phyloP scores from a whole-genome alignment of 2,888 invertebrate species.

The Sepioteuthis lessoniana region DNA sequence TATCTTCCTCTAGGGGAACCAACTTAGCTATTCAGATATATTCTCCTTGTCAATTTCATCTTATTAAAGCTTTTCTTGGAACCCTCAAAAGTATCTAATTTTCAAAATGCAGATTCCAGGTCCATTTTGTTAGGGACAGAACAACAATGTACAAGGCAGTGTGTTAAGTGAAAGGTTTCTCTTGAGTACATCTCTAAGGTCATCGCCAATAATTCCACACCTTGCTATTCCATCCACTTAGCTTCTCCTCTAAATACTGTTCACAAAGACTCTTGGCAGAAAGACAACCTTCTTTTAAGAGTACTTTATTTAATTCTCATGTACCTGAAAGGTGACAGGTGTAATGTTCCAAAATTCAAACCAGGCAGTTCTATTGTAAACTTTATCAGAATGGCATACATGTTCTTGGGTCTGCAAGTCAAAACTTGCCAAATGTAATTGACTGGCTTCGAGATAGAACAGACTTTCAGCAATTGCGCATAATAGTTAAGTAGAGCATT shows the following conservation, averaged over 20 bases:
- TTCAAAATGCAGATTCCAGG: neutral
- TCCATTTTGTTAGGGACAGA: neutral
- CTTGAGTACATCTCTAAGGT: neutral
- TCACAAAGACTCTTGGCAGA: neutral
- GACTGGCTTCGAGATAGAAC: neutral
- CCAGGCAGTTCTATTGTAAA: too few species aligned
- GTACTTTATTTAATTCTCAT: neutral
- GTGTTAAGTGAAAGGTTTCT: neutral
- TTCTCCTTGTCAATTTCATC: neutral
- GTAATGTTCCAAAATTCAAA: neutral
- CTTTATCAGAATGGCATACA: neutral
- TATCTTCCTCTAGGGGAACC: neutral
- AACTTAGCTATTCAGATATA: neutral
- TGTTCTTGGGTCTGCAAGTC: neutral
- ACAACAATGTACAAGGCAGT: neutral
- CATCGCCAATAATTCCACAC: neutral
- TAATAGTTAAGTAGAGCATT: neutral
- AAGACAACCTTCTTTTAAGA: constrained; percentile 11
- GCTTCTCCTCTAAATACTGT: neutral
- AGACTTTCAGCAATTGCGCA: neutral
- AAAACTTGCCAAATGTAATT: neutral
- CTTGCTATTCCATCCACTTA: neutral
- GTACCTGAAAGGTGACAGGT: neutral
- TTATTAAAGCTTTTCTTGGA: neutral
- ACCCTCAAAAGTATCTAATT: neutral